Base-by-base conservation (phyloP, 2,888 invertebrate genomes). In the Ptycholaimellus sp. region DNA sequence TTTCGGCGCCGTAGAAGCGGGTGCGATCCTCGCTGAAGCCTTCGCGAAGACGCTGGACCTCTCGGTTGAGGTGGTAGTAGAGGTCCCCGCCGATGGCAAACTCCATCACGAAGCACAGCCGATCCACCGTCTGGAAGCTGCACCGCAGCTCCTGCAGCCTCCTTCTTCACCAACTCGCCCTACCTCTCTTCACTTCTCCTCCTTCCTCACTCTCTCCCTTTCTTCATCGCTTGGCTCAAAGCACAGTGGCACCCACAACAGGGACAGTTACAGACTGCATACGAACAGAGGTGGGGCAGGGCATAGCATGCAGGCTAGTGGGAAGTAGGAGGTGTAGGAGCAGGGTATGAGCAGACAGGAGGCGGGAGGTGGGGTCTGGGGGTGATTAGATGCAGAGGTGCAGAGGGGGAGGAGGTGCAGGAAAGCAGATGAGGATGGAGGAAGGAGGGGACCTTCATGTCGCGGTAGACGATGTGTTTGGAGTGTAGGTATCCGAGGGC, bases 81-180 rank as follows among this genome's bases (percentile, higher is more conserved):
- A 93, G 68, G 62, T 93, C 93, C 36, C 90, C 93, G 39, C 62
- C 93, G 63, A 90, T 90, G 3, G 90, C 90, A 65, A 90, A 93
- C 66, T 93, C 90, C 83, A 90, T 90, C 35, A 90, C 90, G 67
- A 93, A 90, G 68, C 85, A 93, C 48, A 93, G 70, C 54, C 90
- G 73, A 65, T 90, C 90, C 42, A 76, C 75, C 44, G 90, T 90
- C 83, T 62, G 87, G 71, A 93, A 93, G 55, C 87, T 87, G 70
- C 87, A 90, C 67, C 85, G 85, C 58, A 93, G 69, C 52, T 83
- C 79, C 85, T 87, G 69, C 18, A 41, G 5, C 11, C 19, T 6
- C 23, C 7, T 23, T 23, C 23, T 6, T 23, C 6, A 6, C 23
- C 23, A 6, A 33, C 17, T 33, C 14, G 9, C n/a, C 33, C 17